Percentiles rank a stretch among this genome's conserved stretches.
phyloP scores from a whole-genome alignment of 1,140 invertebrate species.

The Galleria mellonella region DNA sequence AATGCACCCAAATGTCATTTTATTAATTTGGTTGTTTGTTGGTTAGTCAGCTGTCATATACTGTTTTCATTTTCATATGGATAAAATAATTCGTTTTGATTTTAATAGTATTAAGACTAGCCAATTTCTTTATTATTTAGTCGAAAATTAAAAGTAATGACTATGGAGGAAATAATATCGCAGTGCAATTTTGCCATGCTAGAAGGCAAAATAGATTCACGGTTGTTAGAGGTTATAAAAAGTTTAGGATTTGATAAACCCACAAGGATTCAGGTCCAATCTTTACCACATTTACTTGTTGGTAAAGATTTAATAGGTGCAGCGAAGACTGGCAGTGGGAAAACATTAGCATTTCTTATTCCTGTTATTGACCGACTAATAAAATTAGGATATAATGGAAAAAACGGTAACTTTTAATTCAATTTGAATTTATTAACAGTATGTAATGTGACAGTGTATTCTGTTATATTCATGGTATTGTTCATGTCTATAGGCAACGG shows the following conservation, averaged over 20 bases:
- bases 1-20: too few relatives aligned
- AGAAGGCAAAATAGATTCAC: conserved; percentile 48
- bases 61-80: too few relatives aligned
- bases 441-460: conserved; percentile 78
- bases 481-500: too few relatives aligned
- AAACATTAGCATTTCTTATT: conserved; percentile 95
- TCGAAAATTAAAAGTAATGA: conserved; percentile 14
- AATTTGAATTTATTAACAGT: too few relatives aligned
- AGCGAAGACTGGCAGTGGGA: conserved; percentile 96
- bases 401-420: conserved; percentile 90
- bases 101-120: too few relatives aligned
- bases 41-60: too few relatives aligned
- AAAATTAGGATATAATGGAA: conserved; percentile 82
- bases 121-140: too few relatives aligned
- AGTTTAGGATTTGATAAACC: conserved; percentile 77
- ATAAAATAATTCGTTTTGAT: too few relatives aligned
- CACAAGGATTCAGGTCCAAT: conserved; percentile 91
- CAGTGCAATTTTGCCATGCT: conserved; percentile 50
- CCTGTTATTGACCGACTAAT: conserved; percentile 87
- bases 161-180: conserved; percentile 28
- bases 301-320: conserved; percentile 92
- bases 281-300: conserved; percentile 83
- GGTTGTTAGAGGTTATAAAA: conserved; percentile 33
- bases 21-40: too few relatives aligned
- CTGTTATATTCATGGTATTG: not conserved